Percentiles rank a stretch among this genome's conserved stretches.
These are phyloP conservation scores for Rhabditophanes sp. DNA, from an alignment of 2,888 invertebrate genomes.

Conservation along the genomic window DNA sequence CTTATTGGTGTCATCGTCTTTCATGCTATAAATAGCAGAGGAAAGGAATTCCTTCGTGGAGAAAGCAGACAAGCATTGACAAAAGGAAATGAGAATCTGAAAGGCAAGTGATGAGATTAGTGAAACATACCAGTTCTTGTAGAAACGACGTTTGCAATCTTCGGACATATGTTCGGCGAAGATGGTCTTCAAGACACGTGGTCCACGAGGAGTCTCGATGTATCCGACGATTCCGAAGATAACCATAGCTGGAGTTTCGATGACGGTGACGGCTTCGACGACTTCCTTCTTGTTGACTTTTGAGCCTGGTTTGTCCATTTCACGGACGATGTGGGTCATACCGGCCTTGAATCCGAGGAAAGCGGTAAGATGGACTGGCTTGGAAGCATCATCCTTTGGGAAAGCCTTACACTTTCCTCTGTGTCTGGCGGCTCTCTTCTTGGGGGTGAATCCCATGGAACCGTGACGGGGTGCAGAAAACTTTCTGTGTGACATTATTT, in stretches of 20 bases:
- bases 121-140: conserved; percentile 92
- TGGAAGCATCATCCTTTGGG: conserved; percentile 86
- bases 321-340: conserved; percentile 97
- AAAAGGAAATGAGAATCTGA: too few species aligned
- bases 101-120: too few species aligned
- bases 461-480: conserved; percentile 99
- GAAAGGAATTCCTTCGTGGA: too few species aligned
- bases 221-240: conserved; percentile 88
- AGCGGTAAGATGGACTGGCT: conserved; percentile 81
- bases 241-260: conserved; percentile 95
- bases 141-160: conserved; percentile 93
- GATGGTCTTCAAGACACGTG: conserved; percentile 79
- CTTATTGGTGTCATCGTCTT: too few species aligned
- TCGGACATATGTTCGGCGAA: conserved; percentile 98
- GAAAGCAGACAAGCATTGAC: too few species aligned
- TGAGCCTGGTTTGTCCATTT: conserved; percentile 55
- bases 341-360: conserved; percentile 98
- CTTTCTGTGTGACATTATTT: conserved; percentile 76
- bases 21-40: too few species aligned
- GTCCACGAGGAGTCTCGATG: conserved; percentile 92
- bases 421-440: conserved; percentile 84
- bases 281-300: conserved; percentile 99
- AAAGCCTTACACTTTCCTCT: conserved; percentile 98
- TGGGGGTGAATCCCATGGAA: conserved; percentile 98
- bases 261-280: conserved; percentile 90